Evolutionary conservation across 1,140 invertebrate genomes (phyloP), one percentile per base, ranked within the genome.

Genomic region (Chelonus insularis): DNA sequence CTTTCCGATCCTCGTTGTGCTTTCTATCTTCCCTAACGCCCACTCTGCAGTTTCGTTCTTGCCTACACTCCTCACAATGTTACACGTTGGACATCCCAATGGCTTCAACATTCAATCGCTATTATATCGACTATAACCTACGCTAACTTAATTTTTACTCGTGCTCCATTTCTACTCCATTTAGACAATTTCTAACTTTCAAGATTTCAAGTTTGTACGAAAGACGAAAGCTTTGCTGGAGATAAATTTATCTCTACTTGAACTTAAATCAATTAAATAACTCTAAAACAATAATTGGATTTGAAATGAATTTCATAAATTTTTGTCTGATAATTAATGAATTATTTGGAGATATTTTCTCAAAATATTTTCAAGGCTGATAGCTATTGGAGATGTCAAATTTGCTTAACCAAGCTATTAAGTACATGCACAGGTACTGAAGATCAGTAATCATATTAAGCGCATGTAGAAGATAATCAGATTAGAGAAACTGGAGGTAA

Each of bases 391-490:
- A 52, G 6, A 16, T 16, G 41, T 43, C 41, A 71, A 71, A 78
- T 74, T 74, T 75, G 75, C 76, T 77, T 74, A 78, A 70, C 71
- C 69, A 68, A 69, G 71, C 72, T 78, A 71, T 62, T 76, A 78
- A 70, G 57, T 74, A 77, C 68, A 69, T 69, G 72, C 74, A 77
- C 72, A 70, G 16, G 39, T 72, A 74, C 78, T 82, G 75, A 79
- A 79, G 78, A 81, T 81, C 78, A 77, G 77, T 82, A 80, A 82
- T 82, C 79, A 81, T 79, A 82, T 81, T 80, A 81, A 80, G 78
- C 78, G 78, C 74, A 77, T 80, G 79, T 79, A 79, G 74, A 68
- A 69, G 72, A 71, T 81, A 81, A 82, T 81, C 79, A 79, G 79
- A 80, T 82, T 82, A 81, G 77, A 69, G 77, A 73, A 77, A 75